Percentiles rank a stretch among this genome's conserved stretches.
Conservation (phyloP, 2,888 invertebrate species). For the Aethes cnicana region DNA sequence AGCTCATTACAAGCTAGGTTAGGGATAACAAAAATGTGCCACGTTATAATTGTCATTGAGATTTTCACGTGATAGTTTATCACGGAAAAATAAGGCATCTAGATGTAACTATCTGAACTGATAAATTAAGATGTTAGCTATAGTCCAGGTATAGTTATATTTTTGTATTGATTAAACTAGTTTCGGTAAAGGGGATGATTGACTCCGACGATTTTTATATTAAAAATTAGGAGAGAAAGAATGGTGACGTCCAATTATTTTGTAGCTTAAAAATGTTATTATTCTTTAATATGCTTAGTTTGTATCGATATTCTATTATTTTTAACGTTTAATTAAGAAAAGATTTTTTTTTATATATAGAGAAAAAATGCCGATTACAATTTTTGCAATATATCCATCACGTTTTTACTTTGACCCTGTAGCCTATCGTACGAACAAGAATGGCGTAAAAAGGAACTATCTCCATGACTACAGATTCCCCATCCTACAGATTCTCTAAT, state of each 20-base stretch:
- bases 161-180: slow-evolving; percentile 60
- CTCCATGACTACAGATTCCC: too few species aligned
- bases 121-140: slow-evolving; percentile 62
- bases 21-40: slow-evolving; percentile 8
- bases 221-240: slow-evolving; percentile 76
- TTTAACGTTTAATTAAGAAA: slow-evolving; percentile 71
- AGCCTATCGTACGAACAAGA: background rate
- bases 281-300: slow-evolving; percentile 59
- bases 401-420: background rate
- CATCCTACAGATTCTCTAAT: too few species aligned
- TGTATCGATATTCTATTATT: slow-evolving; percentile 74
- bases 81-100: slow-evolving; percentile 45
- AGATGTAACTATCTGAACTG: slow-evolving; percentile 63
- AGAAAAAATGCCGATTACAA: slow-evolving; percentile 66
- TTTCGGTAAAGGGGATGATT: slow-evolving; percentile 44
- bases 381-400: slow-evolving; percentile 44
- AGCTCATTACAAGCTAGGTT: slow-evolving; percentile 43
- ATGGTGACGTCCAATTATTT: slow-evolving; percentile 70
- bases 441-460: background rate
- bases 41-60: slow-evolving; percentile 40
- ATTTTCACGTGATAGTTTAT: slow-evolving; percentile 55
- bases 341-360: slow-evolving; percentile 76
- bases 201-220: slow-evolving; percentile 78
- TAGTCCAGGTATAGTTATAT: slow-evolving; percentile 46
- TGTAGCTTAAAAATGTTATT: slow-evolving; percentile 57